Evolutionary conservation across 1,140 invertebrate species (phyloP).

Genomic region (Globodera ellingtonae): DNA sequence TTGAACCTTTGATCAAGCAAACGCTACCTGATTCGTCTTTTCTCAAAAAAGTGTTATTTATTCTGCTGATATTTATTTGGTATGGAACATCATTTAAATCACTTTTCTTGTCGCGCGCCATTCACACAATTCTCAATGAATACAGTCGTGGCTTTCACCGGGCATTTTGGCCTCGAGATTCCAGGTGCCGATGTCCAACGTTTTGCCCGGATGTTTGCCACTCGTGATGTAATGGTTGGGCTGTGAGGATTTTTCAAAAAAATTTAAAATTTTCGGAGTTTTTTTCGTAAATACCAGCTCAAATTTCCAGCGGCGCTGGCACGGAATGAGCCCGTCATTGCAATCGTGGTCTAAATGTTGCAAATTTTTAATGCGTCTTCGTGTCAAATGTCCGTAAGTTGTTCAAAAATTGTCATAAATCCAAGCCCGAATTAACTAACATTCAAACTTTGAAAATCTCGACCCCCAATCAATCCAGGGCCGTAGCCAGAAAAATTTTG

Average conservation of each 20-base stretch:
- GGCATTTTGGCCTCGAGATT: conserved; percentile 63
- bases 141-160: conserved; percentile 59
- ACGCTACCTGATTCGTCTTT: no score
- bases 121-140: conserved; percentile 45
- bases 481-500: no score
- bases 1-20: no score
- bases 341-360: conserved; percentile 54
- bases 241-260: neutral
- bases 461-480: neutral
- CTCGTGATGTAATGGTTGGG: conserved; percentile 63
- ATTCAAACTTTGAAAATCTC: neutral
- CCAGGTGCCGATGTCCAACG: conserved; percentile 63
- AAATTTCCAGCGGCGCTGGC: conserved; percentile 65
- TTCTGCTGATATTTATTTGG: no score
- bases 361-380: no score
- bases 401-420: neutral
- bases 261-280: neutral
- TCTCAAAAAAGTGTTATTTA: no score
- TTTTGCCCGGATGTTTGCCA: conserved; percentile 47
- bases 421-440: no score
- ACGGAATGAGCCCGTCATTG: conserved; percentile 63
- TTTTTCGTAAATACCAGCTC: conserved; percentile 42
- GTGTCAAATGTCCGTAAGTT: conserved; percentile 17
- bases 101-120: no score
- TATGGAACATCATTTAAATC: no score